A percentile compares a stretch with the other conserved stretches of the same genome.
Evolutionary conservation across 1,140 invertebrate genomes (phyloP).

Genomic region (Contarinia nasturtii): DNA sequence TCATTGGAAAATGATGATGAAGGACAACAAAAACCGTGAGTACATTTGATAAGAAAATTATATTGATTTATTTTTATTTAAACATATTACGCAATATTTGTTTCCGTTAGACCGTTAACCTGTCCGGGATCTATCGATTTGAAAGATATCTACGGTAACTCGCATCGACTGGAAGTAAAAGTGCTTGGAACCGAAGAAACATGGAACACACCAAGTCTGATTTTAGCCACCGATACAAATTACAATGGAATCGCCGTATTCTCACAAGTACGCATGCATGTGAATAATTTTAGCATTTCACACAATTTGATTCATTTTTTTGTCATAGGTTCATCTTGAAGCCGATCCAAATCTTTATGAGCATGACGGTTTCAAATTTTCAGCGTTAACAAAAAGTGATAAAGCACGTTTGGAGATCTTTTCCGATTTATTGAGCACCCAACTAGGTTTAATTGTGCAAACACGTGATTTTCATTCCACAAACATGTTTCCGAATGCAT

Average conservation of each 20-base stretch:
- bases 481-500: conserved; percentile 37
- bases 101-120: conserved; percentile 14
- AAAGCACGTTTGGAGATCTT: conserved; percentile 54
- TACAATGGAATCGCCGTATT: conserved; percentile 55
- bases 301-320: not conserved
- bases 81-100: too few species aligned
- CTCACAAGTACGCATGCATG: conserved; percentile 50
- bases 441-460: conserved; percentile 46
- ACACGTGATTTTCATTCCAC: conserved; percentile 6
- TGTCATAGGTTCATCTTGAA: conserved; percentile 38
- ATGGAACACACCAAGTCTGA: conserved; percentile 63
- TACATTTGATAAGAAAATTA: conserved; percentile 6
- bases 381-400: conserved; percentile 38
- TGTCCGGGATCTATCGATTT: conserved; percentile 34
- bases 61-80: not conserved
- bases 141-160: conserved; percentile 27
- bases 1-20: conserved; percentile 40
- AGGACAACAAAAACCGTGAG: conserved; percentile 30
- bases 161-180: conserved; percentile 48
- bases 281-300: conserved; percentile 22
- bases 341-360: conserved; percentile 39
- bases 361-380: conserved; percentile 39
- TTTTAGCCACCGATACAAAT: conserved; percentile 42
- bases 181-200: conserved; percentile 65
- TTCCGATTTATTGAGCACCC: conserved; percentile 45